Base-by-base conservation (phyloP, 2,888 invertebrate genomes). In the Ophraella communa region DNA sequence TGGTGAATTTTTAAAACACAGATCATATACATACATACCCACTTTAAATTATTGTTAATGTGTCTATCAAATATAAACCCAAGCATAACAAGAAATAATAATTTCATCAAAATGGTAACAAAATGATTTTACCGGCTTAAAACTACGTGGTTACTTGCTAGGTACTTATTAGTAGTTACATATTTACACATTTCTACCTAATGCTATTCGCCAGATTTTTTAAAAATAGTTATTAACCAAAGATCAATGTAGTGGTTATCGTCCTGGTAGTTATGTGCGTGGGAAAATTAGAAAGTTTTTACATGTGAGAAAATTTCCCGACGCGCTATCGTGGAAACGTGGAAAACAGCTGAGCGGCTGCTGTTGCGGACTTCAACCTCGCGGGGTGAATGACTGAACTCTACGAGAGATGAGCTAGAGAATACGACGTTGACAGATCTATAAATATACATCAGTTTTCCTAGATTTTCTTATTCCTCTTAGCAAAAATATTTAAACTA, bases 341-440 rank as follows among this genome's bases (percentile, higher is more conserved):
- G 69, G 64, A 73, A 75, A 77, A 77, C 77, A 78, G 77, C 77
- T 77, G 77, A 78, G 76, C 70, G 70, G 71, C 65, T 55, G 42
- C 49, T 51, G 39, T 4, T 47, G 74, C 76, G 77, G 77, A 75
- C 76, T 78, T 77, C 77, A 77, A 78, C 77, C 78, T 78, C 75
- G 70, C 68, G 78, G 76, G 78, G 78, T 78, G 78, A 78, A 78
- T 76, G 78, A 78, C 78, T 74, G 67, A 67, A 61, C 62, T 53
- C 49, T 57, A 51, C 53, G 61, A 44, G 57, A 56, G 55, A 54
- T 39, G 39, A 53, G 45, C 51, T 51, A 52, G 42, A 52, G 42
- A 45, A 52, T 52, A 35, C 57, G 39, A 49, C 30, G 51, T 53
- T 65, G 61, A 52, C 55, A 42, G 45, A 47, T 54, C 5, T 24